A percentile compares a stretch with the other conserved stretches of the same genome.
Conservation (phyloP, 2,113 vertebrate genomes). For the Rhynchomys soricoides region DNA sequence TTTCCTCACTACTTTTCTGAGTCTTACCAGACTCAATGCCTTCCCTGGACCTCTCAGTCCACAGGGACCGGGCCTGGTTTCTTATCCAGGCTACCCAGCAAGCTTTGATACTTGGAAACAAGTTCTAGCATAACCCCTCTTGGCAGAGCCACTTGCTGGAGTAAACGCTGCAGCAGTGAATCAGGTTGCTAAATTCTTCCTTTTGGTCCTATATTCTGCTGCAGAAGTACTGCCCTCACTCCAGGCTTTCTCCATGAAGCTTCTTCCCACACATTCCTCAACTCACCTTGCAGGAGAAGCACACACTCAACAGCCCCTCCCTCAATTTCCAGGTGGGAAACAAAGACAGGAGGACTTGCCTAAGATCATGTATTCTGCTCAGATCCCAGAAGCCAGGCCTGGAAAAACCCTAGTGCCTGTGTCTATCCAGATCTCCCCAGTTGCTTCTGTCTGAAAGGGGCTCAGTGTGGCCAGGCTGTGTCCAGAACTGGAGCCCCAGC, state of each 20-base stretch:
- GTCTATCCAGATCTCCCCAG: slow-evolving; percentile 16
- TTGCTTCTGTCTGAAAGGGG: slow-evolving; percentile 37
- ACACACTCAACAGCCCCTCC: neutral
- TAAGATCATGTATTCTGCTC: slow-evolving; percentile 18
- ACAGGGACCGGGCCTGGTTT: neutral
- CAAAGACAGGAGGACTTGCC: slow-evolving; percentile 49
- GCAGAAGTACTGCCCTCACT: slow-evolving; percentile 28
- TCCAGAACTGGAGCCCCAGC: neutral
- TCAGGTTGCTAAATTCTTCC: slow-evolving; percentile 23
- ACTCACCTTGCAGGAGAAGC: neutral
- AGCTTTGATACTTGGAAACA: slow-evolving; percentile 29
- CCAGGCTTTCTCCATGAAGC: neutral
- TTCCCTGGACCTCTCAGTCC: neutral
- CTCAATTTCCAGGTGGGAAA: neutral
- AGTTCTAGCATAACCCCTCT: slow-evolving; percentile 17
- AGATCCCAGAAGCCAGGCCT: neutral
- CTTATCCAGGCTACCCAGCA: neutral
- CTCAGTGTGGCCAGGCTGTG: neutral
- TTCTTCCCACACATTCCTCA: neutral
- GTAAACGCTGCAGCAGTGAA: neutral
- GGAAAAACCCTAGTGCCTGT: slow-evolving; percentile 45
- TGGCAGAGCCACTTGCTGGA: slow-evolving; percentile 22
- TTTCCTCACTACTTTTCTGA: neutral
- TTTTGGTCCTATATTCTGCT: neutral
- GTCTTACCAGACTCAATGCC: neutral